Base-by-base conservation (phyloP, 2,888 invertebrate genomes). In the Protodeltote pygarga region DNA sequence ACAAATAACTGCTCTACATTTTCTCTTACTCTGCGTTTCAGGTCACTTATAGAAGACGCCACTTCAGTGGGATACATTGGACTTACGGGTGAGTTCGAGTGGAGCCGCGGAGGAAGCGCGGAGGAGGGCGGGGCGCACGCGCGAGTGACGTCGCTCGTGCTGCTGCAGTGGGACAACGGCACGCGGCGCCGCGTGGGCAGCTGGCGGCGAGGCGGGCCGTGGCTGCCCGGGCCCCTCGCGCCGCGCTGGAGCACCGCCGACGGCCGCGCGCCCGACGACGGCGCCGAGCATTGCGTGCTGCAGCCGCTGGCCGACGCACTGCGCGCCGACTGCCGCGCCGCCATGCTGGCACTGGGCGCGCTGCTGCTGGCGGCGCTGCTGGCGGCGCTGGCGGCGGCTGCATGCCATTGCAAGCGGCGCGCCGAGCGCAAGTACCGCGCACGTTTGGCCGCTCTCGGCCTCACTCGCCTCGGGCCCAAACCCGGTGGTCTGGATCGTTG, bases 401-500 rank as follows among this genome's bases (percentile, higher is more conserved):
- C 83, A 2, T 67, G 80, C 55, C 73, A 74, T 42, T 83, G 79
- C 65, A 79, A 79, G 42, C 78, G 82, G 0, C 83, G 86, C 32
- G 81, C 87, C 28, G 87, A 84, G 45, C 81, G 79, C 33, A 78
- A 81, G 44, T 82, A 79, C 58, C 81, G 81, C 15, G 78, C 72
- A 32, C 82, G 83, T 3, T 75, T 87, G n/a, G 75, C 77, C 31
- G 84, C 81, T 32, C 76, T 87, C 0, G 83, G 75, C 50, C 82
- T 72, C 16, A 40, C 57, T 83, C 92, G 80, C 28, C 90, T 68
- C 11, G 66, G 65, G 2, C 77, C 77, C 1, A 75, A 78, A 61
- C 73, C 77, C 4, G 74, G 73, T n/a, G 85, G 81, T 0, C 87
- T 97, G 21, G 97, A 97, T 80, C 96, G 96, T 72, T 98, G 97